Evolutionary conservation across 2,113 vertebrate genomes (phyloP), one percentile per base, ranked within the genome.

Genomic region (Megaceryle maxima): DNA sequence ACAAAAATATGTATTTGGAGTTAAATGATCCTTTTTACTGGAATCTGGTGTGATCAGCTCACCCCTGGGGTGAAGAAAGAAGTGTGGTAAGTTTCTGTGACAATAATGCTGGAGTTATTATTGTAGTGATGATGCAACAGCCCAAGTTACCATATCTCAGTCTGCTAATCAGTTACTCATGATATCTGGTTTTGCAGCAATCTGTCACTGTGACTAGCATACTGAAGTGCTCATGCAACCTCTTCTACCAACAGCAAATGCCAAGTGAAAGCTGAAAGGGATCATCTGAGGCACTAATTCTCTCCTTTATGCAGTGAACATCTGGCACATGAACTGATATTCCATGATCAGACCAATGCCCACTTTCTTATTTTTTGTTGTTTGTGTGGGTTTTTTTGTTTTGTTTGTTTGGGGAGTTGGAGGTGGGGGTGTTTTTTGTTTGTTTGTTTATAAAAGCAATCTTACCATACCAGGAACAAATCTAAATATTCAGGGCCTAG

Each of bases 191-290:
- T 68, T 74, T 70, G 21, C 21, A 70, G 24, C 17, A 51, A 53
- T 15, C 14, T 86, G 37, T 9, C 16, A 26, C 16, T 43, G 18
- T 33, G 66, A 75, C 4, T 9, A 57, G 18, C 10, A 21, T 10
- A 15, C 8, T n/a, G 59, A 43, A 76, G 33, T 2, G 3, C 28
- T 86, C 9, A 21, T 3, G 5, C 0, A 2, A 63, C 3, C 15
- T 75, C 43, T 39, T 75, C 13, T 28, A 59, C 0, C 5, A 95
- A 28, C 1, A 2, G 11, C 25, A 33, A 70, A 75, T 1, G 3
- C 9, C 57, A 51, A 43, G 10, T 4, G 16, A 72, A 67, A 63
- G n/a, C 4, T 4, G 9, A 51, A 53, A 48, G 3, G 18, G 28
- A 14, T 79, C 35, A 25, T 80, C 53, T 39, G 18, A 66, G 33